Base-by-base conservation (phyloP, 2,888 invertebrate genomes). In the Cepaea hortensis region DNA sequence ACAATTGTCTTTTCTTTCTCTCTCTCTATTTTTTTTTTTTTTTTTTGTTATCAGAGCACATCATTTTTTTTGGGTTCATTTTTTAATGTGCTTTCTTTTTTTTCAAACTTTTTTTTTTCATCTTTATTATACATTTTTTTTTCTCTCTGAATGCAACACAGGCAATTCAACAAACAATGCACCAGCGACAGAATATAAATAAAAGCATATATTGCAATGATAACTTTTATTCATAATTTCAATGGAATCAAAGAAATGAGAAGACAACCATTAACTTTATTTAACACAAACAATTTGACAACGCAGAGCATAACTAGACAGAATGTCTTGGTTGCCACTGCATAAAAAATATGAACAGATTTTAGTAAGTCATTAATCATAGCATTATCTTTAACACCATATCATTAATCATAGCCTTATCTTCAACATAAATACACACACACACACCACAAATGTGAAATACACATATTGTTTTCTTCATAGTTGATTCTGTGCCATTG, bases 71-170 rank as follows among this genome's bases (percentile, higher is more conserved):
- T 87, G 70, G 23, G 79, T 86, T 68, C 70, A 82, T 85, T 80
- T 86, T 85, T 84, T 83, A 81, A 73, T 86, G 46, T 82, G 85
- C 86, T 87, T 88, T 85, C 61, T 85, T 77, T 77, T 50, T 85
- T 84, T 85, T 80, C 68, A 68, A 68, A 5, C 20, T 81, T 75
- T 77, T 20, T 72, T 72, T 75, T 77, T 62, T 62, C 75, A 85
- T 79, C 84, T 86, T 82, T 80, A 7, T 23, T 85, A 85, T 85
- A 23, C 35, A 79, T 85, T 77, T 77, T 82, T 80, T 50, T 23
- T 76, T 75, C 70, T 87, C 82, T 55, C 82, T 62, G 61, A 70
- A 35, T 55, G 50, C 83, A 46, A 76, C 75, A 65, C 65, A 70
- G n/a, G n/a, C 35, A 23, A 68, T 46, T 13, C 23, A 84, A 62